Conservation (phyloP, 1,140 invertebrate species). For the Laupala kohalensis region DNA sequence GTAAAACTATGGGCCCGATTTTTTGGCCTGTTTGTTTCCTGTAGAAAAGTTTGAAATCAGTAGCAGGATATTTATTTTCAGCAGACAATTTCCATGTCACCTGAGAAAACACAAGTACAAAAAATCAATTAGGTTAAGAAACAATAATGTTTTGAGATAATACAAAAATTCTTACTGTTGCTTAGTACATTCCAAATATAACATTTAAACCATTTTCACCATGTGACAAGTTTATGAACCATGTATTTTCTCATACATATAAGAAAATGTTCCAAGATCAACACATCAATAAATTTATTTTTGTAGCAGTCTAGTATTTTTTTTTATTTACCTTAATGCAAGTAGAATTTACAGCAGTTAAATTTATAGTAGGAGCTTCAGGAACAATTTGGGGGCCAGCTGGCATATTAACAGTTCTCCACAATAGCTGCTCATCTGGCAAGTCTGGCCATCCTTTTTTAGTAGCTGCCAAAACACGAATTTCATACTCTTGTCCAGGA, state of each 20-base stretch:
- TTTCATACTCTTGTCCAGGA: conserved; percentile 39
- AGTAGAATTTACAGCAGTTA: conserved; percentile 31
- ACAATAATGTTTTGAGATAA: no score
- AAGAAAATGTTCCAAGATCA: no score
- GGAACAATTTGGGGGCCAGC: conserved; percentile 18
- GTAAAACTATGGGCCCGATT: conserved; percentile 24
- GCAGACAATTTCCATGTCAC: conserved; percentile 31
- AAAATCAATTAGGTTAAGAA: no score
- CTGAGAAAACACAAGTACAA: no score
- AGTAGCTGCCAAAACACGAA: conserved; percentile 40
- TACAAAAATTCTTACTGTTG: no score
- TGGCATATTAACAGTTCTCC: conserved; percentile 37
- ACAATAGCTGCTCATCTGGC: conserved; percentile 33
- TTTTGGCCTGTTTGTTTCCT: conserved; percentile 30
- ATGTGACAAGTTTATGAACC: no score
- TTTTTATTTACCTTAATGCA: conserved; percentile 28
- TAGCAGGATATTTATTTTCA: conserved; percentile 24
- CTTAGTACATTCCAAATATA: no score
- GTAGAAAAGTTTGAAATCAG: conserved; percentile 32
- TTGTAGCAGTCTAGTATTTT: not conserved
- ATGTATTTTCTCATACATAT: no score
- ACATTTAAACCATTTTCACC: no score
- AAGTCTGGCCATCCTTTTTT: conserved; percentile 34
- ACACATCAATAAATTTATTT: not conserved
- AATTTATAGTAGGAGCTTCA: conserved; percentile 26